Conservation (phyloP, 2,888 invertebrate species). For the Tipula vernalis region DNA sequence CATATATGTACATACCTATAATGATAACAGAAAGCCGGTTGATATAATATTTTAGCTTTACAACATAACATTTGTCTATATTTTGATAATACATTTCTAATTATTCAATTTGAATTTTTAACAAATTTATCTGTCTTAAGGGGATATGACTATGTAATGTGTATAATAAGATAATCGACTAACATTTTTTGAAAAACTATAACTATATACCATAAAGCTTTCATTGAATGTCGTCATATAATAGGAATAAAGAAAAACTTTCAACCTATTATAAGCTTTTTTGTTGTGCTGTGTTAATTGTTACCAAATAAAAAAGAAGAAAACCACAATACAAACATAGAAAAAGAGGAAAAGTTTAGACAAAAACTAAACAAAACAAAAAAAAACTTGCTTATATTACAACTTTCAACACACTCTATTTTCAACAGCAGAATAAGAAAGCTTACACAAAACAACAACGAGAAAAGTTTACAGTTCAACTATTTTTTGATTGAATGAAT, state of each 20-base stretch:
- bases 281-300: not conserved
- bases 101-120: not conserved
- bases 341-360: not conserved
- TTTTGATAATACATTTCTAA: not conserved
- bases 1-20: not conserved
- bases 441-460: not conserved
- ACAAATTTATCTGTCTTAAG: no score
- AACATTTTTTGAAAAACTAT: not conserved
- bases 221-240: not conserved
- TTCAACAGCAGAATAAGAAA: not conserved
- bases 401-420: not conserved
- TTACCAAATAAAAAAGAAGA: not conserved
- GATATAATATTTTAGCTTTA: not conserved
- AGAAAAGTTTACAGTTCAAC: not conserved
- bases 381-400: not conserved
- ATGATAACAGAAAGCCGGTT: not conserved
- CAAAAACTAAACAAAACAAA: not conserved
- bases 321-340: not conserved
- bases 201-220: not conserved
- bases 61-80: not conserved
- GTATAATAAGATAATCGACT: no score
- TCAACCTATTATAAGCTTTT: not conserved
- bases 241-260: not conserved
- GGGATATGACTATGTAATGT: no score
- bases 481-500: not conserved